phyloP scores from a whole-genome alignment of 1,140 invertebrate genomes.

The Drosophila watanabei region DNA sequence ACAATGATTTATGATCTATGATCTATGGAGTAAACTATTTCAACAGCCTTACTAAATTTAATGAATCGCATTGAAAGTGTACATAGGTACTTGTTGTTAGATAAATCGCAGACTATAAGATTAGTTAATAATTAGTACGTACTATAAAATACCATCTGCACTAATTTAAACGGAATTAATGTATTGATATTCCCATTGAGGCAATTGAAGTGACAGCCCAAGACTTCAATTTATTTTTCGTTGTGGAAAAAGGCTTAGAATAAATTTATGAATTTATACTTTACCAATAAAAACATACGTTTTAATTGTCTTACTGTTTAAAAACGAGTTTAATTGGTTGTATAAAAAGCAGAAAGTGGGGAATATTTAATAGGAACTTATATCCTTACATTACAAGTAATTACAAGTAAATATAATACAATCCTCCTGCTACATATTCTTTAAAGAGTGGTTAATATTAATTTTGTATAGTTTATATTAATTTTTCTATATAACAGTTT shows the following conservation, averaged over 20 bases:
- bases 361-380: no score
- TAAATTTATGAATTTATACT: conserved; percentile 23
- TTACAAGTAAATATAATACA: not conserved
- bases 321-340: not conserved
- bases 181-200: conserved; percentile 7
- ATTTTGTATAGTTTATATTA: conserved; percentile 2
- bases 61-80: conserved; percentile 40
- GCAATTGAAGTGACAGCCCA: conserved; percentile 3
- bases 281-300: conserved; percentile 28
- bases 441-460: not conserved
- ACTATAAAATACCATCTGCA: conserved; percentile 22
- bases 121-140: conserved; percentile 30
- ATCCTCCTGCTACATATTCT: not conserved
- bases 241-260: conserved; percentile 16
- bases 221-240: conserved; percentile 24
- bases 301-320: conserved; percentile 18
- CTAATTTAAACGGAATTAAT: conserved; percentile 41
- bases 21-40: conserved; percentile 40
- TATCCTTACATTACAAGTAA: no score
- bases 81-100: conserved; percentile 46
- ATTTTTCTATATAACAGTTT: conserved; percentile 7
- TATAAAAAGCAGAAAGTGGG: not conserved
- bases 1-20: conserved; percentile 44
- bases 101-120: conserved; percentile 56
- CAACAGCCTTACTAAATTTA: conserved; percentile 71